phyloP scores from a whole-genome alignment of 2,113 vertebrate genomes.

The Anoura caudifer region DNA sequence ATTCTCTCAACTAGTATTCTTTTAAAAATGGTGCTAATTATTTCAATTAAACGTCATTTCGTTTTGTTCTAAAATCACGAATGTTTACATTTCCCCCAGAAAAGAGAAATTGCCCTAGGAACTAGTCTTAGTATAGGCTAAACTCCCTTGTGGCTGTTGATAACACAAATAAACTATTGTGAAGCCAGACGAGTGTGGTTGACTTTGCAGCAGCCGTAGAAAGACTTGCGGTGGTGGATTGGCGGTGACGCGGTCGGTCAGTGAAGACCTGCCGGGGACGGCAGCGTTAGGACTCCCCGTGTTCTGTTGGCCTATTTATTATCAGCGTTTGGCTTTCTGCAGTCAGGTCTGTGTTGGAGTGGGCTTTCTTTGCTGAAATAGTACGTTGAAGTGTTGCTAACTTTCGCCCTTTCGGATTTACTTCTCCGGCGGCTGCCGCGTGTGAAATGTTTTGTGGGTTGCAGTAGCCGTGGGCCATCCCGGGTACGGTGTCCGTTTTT shows the following conservation, averaged over 20 bases:
- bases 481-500: neutral
- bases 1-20: neutral
- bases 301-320: conserved; percentile 6
- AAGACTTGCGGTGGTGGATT: neutral
- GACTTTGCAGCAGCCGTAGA: neutral
- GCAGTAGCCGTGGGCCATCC: neutral
- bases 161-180: neutral
- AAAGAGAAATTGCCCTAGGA: conserved; percentile 17
- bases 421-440: neutral
- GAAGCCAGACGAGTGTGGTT: neutral
- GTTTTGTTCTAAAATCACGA: conserved; percentile 15
- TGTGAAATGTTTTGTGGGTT: conserved; percentile 28
- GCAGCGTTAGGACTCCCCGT: neutral
- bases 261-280: neutral
- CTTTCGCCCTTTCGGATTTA: conserved; percentile 33
- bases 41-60: neutral
- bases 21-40: conserved; percentile 6
- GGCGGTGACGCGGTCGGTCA: no score
- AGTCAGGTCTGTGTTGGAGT: neutral
- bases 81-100: neutral
- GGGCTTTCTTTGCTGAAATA: conserved; percentile 29
- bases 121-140: neutral
- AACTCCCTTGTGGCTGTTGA: neutral
- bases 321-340: neutral
- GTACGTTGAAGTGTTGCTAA: neutral